Evolutionary conservation across 2,797 vertebrate species (phyloP).

Genomic region (Rhabdophis nuchalis): DNA sequence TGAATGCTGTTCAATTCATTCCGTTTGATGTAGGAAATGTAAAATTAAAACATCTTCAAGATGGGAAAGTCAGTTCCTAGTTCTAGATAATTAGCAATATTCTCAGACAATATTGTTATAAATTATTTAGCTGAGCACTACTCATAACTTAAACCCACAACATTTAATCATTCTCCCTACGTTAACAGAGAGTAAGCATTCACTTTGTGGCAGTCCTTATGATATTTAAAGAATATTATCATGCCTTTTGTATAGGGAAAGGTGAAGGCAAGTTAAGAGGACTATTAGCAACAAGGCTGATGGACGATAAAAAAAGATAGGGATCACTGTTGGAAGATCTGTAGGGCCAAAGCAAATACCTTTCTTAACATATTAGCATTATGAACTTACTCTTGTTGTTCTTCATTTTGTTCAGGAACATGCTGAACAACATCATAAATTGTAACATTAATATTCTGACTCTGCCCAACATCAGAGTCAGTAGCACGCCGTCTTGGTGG

Average conservation of each 20-base stretch:
- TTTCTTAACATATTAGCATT: neutral
- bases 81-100: neutral
- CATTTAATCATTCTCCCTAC: neutral
- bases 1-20: neutral
- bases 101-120: neutral
- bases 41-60: neutral
- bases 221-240: neutral
- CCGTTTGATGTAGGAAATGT: neutral
- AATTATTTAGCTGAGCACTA: neutral
- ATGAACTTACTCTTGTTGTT: slow-evolving; percentile 74
- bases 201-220: neutral
- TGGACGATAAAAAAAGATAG: neutral
- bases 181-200: neutral
- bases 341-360: neutral
- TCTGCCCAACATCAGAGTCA: slow-evolving; percentile 65
- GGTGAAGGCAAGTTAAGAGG: neutral
- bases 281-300: neutral
- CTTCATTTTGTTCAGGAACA: slow-evolving; percentile 80
- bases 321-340: neutral
- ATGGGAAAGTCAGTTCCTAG: neutral
- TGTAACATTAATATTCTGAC: slow-evolving; percentile 78
- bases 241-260: neutral
- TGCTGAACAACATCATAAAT: slow-evolving; percentile 94
- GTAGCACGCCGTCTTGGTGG: slow-evolving; percentile 64
- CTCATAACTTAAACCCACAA: neutral